Evolutionary conservation across 1,140 invertebrate genomes (phyloP).

Genomic region (Drosophila athabasca): DNA sequence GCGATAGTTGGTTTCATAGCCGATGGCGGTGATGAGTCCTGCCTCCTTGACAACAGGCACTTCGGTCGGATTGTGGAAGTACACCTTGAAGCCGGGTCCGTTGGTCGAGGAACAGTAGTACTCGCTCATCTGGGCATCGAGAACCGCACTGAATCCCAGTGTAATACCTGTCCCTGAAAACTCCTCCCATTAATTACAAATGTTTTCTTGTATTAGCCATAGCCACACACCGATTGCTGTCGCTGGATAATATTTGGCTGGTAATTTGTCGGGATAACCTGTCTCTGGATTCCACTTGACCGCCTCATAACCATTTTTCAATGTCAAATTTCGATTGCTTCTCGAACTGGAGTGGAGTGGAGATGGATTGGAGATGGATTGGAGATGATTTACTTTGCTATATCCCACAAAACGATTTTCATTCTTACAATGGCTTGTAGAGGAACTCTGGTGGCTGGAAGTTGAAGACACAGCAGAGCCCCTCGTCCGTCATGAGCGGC

Average conservation of each 20-base stretch:
- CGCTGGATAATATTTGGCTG: slow-evolving; percentile 86
- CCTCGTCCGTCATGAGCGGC: slow-evolving; percentile 90
- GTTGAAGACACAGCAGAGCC: slow-evolving; percentile 92
- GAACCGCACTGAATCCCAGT: slow-evolving; percentile 88
- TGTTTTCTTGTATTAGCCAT: no score
- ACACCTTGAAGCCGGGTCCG: slow-evolving; percentile 89
- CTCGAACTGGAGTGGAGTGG: slow-evolving; percentile 7
- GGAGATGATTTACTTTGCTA: not conserved
- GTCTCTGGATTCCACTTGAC: slow-evolving; percentile 90
- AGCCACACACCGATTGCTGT: slow-evolving; percentile 83
- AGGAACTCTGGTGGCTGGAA: slow-evolving; percentile 87
- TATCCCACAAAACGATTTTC: not conserved
- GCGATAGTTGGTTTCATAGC: slow-evolving; percentile 87
- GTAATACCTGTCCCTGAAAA: slow-evolving; percentile 86
- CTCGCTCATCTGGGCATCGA: slow-evolving; percentile 88
- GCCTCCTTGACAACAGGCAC: slow-evolving; percentile 89
- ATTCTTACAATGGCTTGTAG: slow-evolving; percentile 85
- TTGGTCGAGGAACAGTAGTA: slow-evolving; percentile 91
- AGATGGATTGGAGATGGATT: not conserved
- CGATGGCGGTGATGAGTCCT: slow-evolving; percentile 87
- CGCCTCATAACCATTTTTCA: slow-evolving; percentile 43
- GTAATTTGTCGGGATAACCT: slow-evolving; percentile 86
- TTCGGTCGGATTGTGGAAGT: slow-evolving; percentile 90
- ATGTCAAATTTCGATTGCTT: slow-evolving; percentile 34
- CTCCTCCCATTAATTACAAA: not conserved